Evolutionary conservation across 2,797 vertebrate genomes (phyloP), one percentile per base, ranked within the genome.

Genomic region (Gobionotothen gibberifrons): DNA sequence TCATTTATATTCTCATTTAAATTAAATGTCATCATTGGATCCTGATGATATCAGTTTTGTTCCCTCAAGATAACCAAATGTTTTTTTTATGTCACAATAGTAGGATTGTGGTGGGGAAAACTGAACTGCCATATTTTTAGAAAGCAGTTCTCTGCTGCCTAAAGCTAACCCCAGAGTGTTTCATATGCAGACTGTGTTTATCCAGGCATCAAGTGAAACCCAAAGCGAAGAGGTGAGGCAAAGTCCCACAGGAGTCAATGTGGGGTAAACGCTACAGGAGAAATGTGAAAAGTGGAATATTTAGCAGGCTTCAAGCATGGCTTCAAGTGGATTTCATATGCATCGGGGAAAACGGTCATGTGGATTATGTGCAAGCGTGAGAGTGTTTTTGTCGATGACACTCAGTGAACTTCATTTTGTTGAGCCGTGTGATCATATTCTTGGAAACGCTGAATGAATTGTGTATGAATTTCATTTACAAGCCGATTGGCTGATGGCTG

Each of bases 281-380:
- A 67, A 39, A 12, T 68, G 76, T 78, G 81, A 85, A 70, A 88
- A 82, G 66, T 21, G 82, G 68, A 87, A 91, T 89, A 91, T 92
- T 89, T 72, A 83, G 65, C 40, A 69, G 76, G 61, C 9, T 92
- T 89, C 70, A 83, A 36, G 65, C 40, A 69, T 9, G 76, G 63
- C 9, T 56, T 78, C 55, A 74, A 72, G 69, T 67, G 49, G 56
- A 76, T 64, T 57, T 72, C 36, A 62, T 66, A 79, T n/a, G 40
- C 63, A 57, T 12, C 43, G 46, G 69, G 49, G 61, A 61, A 75
- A 66, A 60, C 9, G 10, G 51, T 64, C 14, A 58, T 70, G 51
- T 77, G 74, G 70, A 69, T 55, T 48, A 54, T 53, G 42, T 61
- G 26, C 12, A 53, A 10, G 63, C 29, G 39, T 19, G 57, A n/a